Percentiles rank a stretch among this genome's conserved stretches.
Evolutionary conservation across 2,888 invertebrate genomes (phyloP).

Genomic region (Pteria penguin): DNA sequence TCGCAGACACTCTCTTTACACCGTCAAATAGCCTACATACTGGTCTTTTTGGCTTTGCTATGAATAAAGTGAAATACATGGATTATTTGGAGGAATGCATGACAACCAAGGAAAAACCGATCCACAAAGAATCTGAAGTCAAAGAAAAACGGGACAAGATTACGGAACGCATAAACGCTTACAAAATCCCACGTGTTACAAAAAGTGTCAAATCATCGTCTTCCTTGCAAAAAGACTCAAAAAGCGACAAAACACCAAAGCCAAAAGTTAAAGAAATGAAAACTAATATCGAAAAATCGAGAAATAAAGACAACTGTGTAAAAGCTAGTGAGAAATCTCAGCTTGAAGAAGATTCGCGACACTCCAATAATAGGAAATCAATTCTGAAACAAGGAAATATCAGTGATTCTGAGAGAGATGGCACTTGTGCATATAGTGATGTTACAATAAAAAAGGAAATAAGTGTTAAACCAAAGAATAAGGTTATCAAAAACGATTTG

Average conservation of each 20-base stretch:
- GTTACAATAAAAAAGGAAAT: neutral
- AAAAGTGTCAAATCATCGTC: neutral
- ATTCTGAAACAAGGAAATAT: slow-evolving; percentile 1
- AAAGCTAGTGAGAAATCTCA: neutral
- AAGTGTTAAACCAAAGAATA: neutral
- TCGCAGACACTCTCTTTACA: slow-evolving; percentile 29
- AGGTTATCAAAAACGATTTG: slow-evolving; percentile 12
- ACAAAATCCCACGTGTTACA: neutral
- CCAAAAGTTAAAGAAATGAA: neutral
- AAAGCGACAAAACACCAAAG: neutral
- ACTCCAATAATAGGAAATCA: neutral
- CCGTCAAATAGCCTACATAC: neutral
- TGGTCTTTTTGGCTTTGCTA: slow-evolving; percentile 24
- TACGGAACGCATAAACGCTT: neutral
- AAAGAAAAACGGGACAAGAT: neutral
- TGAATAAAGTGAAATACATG: slow-evolving; percentile 23
- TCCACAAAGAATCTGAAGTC: neutral
- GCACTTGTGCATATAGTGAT: neutral
- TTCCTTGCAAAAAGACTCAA: neutral
- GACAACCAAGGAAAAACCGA: neutral
- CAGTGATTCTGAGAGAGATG: neutral
- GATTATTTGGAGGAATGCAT: slow-evolving; percentile 24
- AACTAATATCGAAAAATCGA: too few relatives aligned
- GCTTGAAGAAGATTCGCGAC: neutral
- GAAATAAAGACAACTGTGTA: too few relatives aligned